Conservation (phyloP, 2,797 vertebrate species). For the Anniella stebbinsi region DNA sequence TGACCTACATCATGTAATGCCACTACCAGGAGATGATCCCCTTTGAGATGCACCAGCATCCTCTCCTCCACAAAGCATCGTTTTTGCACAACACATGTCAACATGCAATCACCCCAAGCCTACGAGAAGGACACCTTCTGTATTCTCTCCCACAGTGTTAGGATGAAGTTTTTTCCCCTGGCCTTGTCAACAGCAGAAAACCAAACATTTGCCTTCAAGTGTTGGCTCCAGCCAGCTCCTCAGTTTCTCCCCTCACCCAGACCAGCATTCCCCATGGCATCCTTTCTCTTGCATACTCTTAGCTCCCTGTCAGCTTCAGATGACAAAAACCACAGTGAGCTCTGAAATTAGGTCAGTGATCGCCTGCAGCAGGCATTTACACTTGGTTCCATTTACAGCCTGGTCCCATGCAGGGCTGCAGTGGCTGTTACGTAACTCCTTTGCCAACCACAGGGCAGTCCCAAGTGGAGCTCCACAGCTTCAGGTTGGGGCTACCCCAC, state of each 20-base stretch:
- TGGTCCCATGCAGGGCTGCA: neutral
- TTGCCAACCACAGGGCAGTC: slow-evolving; percentile 35
- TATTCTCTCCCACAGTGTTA: neutral
- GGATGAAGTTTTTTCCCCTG: neutral
- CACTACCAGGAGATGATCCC: neutral
- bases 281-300: slow-evolving; percentile 53
- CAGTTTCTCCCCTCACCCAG: slow-evolving; percentile 26
- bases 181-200: neutral
- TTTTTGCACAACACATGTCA: neutral
- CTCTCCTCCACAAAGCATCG: neutral
- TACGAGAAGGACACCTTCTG: neutral
- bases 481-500: neutral
- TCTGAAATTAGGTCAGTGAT: slow-evolving; percentile 60
- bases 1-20: neutral
- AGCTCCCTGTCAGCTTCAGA: slow-evolving; percentile 69
- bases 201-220: neutral
- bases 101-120: neutral
- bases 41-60: neutral
- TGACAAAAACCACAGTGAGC: slow-evolving; percentile 55
- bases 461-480: neutral
- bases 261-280: slow-evolving; percentile 66
- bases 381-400: slow-evolving; percentile 39
- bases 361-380: slow-evolving; percentile 46
- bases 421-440: neutral
- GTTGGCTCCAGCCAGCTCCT: slow-evolving; percentile 17